Evolutionary conservation across 1,140 invertebrate species (phyloP), one percentile per base, ranked within the genome.

Genomic region (Brachionus manjavacas): DNA sequence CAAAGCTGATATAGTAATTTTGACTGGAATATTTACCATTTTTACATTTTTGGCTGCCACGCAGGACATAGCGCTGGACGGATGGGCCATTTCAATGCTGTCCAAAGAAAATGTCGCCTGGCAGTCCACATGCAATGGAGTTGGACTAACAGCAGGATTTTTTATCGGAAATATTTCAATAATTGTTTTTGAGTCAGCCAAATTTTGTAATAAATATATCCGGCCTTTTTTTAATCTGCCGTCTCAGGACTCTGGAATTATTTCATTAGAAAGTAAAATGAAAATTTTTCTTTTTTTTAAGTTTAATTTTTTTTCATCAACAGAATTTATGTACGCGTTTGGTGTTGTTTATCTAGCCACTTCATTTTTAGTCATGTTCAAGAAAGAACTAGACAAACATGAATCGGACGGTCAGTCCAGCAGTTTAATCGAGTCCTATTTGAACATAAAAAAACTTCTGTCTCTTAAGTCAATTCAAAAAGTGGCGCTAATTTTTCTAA

Each of bases 111-210:
- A 99, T 91, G 96, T 99, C 41, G 96, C 95, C n/a, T 96, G 98
- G 91, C 97, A 97, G 8, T 99, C 96, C 11, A 99, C 97, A 0
- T 99, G 98, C 88, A 99, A 99, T 88, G 95, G 94, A 86, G 96
- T 99, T 9, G 98, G 98, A n/a, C 97, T 99, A 91, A 99, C 97
- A 0, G 94, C 95, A 83, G 98, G 98, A 1, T 98, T 95, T 89
- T 99, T 99, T 88, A 90, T 99, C 1, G 97, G 98, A 46, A 98
- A 98, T 91, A 95, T 99, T 4, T 90, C 98, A 12, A 99, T 99
- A 88, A 93, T 99, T 87, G 95, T 96, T 0, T 89, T 99, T 16
- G 97, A 99, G 90, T 99, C 97, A 6, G 91, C 95, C 43, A 94
- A 95, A 87, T 99, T 99, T 90, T 98, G 95, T 87, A 99, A 99